Evolutionary conservation across 2,113 vertebrate genomes (phyloP).

Genomic region (Gavialis gangeticus): DNA sequence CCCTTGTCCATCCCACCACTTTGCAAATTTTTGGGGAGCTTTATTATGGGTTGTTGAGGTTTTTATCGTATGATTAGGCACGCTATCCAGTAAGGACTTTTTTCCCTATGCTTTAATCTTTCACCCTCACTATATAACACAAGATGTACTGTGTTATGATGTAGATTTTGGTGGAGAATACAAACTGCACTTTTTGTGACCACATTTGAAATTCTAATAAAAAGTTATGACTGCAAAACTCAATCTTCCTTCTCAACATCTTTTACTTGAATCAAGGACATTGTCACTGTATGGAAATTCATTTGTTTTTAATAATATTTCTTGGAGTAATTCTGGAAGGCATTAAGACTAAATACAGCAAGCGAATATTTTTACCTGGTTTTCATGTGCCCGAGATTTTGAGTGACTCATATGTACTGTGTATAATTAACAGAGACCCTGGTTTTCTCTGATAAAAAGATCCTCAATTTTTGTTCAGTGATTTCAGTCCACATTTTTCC

Average conservation of each 20-base stretch:
- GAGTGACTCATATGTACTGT: neutral
- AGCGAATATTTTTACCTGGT: neutral
- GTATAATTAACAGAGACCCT: neutral
- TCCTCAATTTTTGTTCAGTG: no score
- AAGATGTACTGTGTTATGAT: neutral
- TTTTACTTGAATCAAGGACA: slow-evolving; percentile 44
- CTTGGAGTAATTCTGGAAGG: neutral
- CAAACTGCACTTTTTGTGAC: slow-evolving; percentile 46
- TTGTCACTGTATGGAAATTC: neutral
- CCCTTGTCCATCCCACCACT: neutral
- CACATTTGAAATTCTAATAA: slow-evolving; percentile 30
- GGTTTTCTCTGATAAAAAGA: no score
- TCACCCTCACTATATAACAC: neutral
- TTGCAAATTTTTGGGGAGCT: neutral
- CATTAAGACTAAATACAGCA: neutral
- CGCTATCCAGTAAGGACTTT: neutral
- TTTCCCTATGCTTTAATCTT: neutral
- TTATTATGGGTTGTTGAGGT: neutral
- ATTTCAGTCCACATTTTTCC: no score
- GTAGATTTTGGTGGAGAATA: neutral
- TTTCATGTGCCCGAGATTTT: neutral
- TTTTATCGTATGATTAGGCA: neutral
- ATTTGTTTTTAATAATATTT: slow-evolving; percentile 27
- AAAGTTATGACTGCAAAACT: slow-evolving; percentile 53
- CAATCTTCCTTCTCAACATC: slow-evolving; percentile 16